Evolutionary conservation across 2,888 invertebrate genomes (phyloP).

Genomic region (Caenorhabditis doughertyi): DNA sequence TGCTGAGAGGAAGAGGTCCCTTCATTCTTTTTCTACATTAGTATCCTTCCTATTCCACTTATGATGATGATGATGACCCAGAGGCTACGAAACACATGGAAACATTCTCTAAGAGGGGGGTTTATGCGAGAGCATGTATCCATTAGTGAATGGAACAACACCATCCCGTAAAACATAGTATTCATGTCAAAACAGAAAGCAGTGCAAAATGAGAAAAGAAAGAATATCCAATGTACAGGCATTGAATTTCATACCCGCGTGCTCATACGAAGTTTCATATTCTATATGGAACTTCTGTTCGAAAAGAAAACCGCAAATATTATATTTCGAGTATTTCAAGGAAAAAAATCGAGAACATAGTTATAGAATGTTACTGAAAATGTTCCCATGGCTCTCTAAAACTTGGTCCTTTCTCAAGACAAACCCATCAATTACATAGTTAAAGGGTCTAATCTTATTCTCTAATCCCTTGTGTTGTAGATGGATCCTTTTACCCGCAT

Average conservation of each 20-base stretch:
- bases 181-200: slow-evolving; percentile 35
- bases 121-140: slow-evolving; percentile 31
- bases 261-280: slow-evolving; percentile 18
- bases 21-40: slow-evolving; percentile 15
- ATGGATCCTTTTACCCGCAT: neutral
- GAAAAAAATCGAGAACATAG: neutral
- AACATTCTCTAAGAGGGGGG: slow-evolving; percentile 33
- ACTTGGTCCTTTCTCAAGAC: neutral
- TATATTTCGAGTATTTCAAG: neutral
- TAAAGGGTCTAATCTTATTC: slow-evolving; percentile 18
- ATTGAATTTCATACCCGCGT: slow-evolving; percentile 10
- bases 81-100: slow-evolving; percentile 22
- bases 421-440: slow-evolving; percentile 28
- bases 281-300: slow-evolving; percentile 10
- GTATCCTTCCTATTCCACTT: slow-evolving; percentile 46
- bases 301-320: neutral
- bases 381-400: slow-evolving; percentile 6
- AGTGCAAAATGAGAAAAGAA: slow-evolving; percentile 24
- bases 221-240: slow-evolving; percentile 36
- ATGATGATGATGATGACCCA: slow-evolving; percentile 26
- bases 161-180: slow-evolving; percentile 18
- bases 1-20: neutral
- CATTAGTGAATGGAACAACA: slow-evolving; percentile 41
- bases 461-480: slow-evolving; percentile 7
- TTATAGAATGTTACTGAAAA: neutral